Evolutionary conservation across 2,888 invertebrate species (phyloP).

Genomic region (Venusia cambrica): DNA sequence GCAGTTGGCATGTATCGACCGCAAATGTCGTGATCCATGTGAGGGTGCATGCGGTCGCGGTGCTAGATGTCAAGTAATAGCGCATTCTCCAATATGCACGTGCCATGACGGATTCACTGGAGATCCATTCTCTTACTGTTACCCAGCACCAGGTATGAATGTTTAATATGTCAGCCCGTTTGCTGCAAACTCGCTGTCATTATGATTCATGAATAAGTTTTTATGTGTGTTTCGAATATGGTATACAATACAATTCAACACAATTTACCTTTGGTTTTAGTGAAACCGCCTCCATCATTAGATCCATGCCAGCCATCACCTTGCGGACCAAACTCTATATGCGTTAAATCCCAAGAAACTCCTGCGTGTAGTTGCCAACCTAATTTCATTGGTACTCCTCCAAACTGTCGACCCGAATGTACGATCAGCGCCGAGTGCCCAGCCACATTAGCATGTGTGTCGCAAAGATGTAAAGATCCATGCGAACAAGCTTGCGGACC

Average conservation of each 20-base stretch:
- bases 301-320: constrained; percentile 85
- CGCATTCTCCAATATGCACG: constrained; percentile 88
- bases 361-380: constrained; percentile 84
- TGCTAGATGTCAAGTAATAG: constrained; percentile 86
- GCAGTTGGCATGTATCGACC: constrained; percentile 85
- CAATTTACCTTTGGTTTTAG: constrained; percentile 39
- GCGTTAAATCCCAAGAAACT: constrained; percentile 81
- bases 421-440: constrained; percentile 86
- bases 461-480: constrained; percentile 83
- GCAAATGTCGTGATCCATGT: constrained; percentile 87
- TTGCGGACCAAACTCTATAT: constrained; percentile 84
- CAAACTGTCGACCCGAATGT: constrained; percentile 86
- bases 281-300: constrained; percentile 39
- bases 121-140: constrained; percentile 86
- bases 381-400: constrained; percentile 83
- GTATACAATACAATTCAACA: too few relatives aligned
- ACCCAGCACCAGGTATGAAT: constrained; percentile 76
- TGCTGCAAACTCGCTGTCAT: not conserved
- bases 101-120: constrained; percentile 85
- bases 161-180: not conserved
- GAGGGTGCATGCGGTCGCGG: constrained; percentile 87
- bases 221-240: too few relatives aligned
- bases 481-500: constrained; percentile 85
- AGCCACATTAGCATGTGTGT: constrained; percentile 83
- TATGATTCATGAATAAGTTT: too few relatives aligned